Base-by-base conservation (phyloP, 2,113 vertebrate species). In the Agapornis roseicollis region DNA sequence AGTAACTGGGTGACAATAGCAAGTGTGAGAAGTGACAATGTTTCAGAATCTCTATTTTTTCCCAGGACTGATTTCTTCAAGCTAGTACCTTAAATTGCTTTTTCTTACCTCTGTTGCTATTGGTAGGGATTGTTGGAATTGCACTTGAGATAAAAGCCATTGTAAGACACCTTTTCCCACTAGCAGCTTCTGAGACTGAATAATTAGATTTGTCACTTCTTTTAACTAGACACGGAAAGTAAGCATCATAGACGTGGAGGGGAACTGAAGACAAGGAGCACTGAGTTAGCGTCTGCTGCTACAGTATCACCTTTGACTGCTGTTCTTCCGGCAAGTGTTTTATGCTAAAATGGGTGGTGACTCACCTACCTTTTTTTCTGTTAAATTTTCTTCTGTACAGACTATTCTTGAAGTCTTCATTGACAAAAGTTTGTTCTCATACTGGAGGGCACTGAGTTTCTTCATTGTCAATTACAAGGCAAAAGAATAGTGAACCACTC, bases 271-370 rank as follows among this genome's bases (percentile, higher is more conserved):
- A 94, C 78, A 64, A 94, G 89, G 68, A 91, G 60, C 70, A 70
- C 70, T 17, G 96, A 95, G 88, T 93, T 95, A 25, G 87, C 69
- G 55, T 78, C 97, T 18, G 61, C 94, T 35, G 47, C 90, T 9
- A 70, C 95, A 23, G 95, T 94, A 65, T 93, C 95, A 3, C 90
- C 98, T 79, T 93, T 97, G 13, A 89, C 94, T 39, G 37, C 93
- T 55, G 39, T 69, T 64, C 92, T 97, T 83, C 94, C 92, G 37
- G 98, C 98, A 97, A 98, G 98, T 98, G 41, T 46, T 70, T 71
- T 49, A 17, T 70, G 33, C 44, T 82, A 71, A 71, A 76, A 68
- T 52, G 56, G 31, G 7, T 82, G 35, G 50, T 79, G 31, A 50
- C 41, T 83, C 42, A 83, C 9, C 44, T 66, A 25, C 31, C 29